Percentiles rank a stretch among this genome's conserved stretches.
phyloP scores from a whole-genome alignment of 2,113 vertebrate genomes.

The Pygathrix nemaeus region DNA sequence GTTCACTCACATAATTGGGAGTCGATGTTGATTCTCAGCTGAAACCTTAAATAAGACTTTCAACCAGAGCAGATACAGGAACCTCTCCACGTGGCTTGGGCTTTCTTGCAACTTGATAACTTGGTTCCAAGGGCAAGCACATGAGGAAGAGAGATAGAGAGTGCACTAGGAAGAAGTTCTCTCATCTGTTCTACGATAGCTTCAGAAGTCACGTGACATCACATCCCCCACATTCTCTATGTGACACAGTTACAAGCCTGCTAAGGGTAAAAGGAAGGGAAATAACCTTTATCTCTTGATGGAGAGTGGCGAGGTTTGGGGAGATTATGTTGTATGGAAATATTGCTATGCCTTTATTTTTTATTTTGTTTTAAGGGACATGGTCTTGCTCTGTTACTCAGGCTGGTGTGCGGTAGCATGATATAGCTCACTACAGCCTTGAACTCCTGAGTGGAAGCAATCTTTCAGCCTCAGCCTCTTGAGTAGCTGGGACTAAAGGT shows the following conservation, averaged over 20 bases:
- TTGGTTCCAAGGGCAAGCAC: background rate
- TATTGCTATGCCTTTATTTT: too few relatives aligned
- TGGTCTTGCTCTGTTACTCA: too few relatives aligned
- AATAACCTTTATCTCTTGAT: background rate
- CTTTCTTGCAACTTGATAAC: background rate
- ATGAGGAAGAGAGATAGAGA: background rate
- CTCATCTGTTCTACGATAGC: background rate
- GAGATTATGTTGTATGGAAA: background rate
- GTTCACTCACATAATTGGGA: background rate
- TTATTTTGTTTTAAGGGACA: too few relatives aligned
- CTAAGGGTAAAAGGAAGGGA: background rate
- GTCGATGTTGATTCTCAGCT: background rate
- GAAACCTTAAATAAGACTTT: background rate
- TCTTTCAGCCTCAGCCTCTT: too few relatives aligned
- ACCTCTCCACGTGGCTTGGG: background rate
- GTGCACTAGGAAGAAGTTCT: background rate
- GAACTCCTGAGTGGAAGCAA: too few relatives aligned
- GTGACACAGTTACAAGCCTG: background rate
- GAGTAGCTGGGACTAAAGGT: too few relatives aligned
- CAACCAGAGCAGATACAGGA: background rate
- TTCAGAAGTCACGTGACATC: background rate
- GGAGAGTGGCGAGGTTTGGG: background rate
- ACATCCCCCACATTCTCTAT: background rate
- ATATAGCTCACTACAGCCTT: too few relatives aligned
- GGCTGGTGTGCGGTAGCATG: too few relatives aligned